Conservation (phyloP, 2,888 invertebrate species). For the Caenorhabditis parvicauda region DNA sequence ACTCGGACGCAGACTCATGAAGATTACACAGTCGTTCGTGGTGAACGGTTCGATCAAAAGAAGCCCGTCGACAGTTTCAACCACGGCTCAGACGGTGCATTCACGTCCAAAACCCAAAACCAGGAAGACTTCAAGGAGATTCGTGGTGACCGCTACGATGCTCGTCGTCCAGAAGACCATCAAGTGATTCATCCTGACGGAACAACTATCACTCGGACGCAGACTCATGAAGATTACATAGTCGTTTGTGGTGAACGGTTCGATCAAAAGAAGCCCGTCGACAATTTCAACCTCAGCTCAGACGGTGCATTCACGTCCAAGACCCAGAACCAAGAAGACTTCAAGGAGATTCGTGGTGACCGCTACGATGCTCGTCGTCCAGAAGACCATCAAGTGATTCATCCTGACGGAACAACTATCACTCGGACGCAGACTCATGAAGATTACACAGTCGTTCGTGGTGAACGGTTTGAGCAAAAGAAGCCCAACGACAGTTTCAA, state of each 20-base stretch:
- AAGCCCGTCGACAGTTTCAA: neutral
- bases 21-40: neutral
- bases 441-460: neutral
- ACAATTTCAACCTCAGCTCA: neutral
- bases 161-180: neutral
- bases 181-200: neutral
- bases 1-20: slow-evolving; percentile 1
- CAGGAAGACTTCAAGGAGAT: slow-evolving; percentile 3
- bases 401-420: neutral
- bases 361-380: neutral
- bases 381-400: neutral
- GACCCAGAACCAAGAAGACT: slow-evolving; percentile 6
- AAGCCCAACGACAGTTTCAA: slow-evolving; percentile 1
- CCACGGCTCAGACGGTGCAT: neutral
- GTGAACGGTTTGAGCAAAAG: neutral
- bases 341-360: slow-evolving; percentile 1
- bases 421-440: slow-evolving; percentile 1
- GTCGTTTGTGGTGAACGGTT: neutral
- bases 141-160: slow-evolving; percentile 2
- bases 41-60: neutral
- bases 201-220: neutral
- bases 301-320: neutral
- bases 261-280: neutral
- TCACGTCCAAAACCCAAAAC: slow-evolving; percentile 1
- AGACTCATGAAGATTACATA: slow-evolving; percentile 3